A percentile compares a stretch with the other conserved stretches of the same genome.
Evolutionary conservation across 2,113 vertebrate genomes (phyloP).

Genomic region (Todiramphus saurophagus): DNA sequence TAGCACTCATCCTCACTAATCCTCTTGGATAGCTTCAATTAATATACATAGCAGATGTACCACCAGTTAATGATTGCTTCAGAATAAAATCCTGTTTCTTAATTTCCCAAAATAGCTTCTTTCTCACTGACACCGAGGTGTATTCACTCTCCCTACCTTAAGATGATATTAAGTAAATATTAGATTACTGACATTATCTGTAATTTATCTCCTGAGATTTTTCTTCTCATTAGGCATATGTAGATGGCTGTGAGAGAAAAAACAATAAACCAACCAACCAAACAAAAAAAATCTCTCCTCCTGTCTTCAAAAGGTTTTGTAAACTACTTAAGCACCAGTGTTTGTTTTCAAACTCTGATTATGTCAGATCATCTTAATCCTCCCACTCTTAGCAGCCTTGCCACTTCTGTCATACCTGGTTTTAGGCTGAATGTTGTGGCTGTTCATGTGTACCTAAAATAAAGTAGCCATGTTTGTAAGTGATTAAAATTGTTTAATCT

Average conservation of each 20-base stretch:
- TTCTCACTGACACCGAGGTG: background rate
- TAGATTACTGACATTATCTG: background rate
- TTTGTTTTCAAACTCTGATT: background rate
- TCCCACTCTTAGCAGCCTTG: background rate
- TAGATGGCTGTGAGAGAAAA: background rate
- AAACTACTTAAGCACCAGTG: background rate
- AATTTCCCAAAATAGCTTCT: background rate
- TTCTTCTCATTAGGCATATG: background rate
- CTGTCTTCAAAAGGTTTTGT: background rate
- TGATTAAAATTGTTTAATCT: constrained; percentile 34
- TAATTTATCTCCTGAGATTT: constrained; percentile 9
- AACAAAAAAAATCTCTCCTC: background rate
- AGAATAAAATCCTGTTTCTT: background rate
- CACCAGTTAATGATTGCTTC: background rate
- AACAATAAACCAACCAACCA: no score
- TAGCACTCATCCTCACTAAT: background rate
- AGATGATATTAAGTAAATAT: background rate
- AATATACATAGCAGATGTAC: background rate
- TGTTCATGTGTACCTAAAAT: constrained; percentile 11
- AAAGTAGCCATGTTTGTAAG: constrained; percentile 43
- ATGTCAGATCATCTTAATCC: background rate
- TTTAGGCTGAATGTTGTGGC: background rate
- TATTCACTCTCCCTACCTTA: background rate
- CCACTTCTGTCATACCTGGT: background rate
- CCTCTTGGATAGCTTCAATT: background rate